Conservation (phyloP, 2,113 vertebrate species). For the Hippocampus zosterae region DNA sequence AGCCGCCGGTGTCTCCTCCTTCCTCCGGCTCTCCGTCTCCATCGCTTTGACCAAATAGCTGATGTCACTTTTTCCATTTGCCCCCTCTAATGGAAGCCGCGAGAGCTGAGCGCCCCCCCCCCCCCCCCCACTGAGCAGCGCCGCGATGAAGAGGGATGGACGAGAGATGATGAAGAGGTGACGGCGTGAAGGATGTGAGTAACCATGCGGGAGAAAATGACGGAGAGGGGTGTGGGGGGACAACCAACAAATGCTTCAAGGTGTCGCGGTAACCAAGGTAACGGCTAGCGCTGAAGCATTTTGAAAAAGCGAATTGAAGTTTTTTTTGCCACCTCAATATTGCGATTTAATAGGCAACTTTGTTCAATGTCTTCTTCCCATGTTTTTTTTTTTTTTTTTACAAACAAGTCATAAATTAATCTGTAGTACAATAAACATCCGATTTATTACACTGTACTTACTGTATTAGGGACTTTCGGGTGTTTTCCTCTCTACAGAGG, state of each 20-base stretch:
- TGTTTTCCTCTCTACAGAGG: too few species aligned
- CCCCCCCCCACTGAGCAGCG: too few species aligned
- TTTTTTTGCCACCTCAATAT: too few species aligned
- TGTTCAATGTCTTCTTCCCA: too few species aligned
- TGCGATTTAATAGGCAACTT: too few species aligned
- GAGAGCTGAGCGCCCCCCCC: slow-evolving; percentile 60
- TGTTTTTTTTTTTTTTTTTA: too few species aligned
- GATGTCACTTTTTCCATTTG: slow-evolving; percentile 74
- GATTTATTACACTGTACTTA: too few species aligned
- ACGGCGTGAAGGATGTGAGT: slow-evolving; percentile 10
- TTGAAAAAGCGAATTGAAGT: too few species aligned
- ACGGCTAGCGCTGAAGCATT: background rate
- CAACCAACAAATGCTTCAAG: background rate
- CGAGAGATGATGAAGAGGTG: slow-evolving; percentile 47
- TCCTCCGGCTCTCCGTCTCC: slow-evolving; percentile 25
- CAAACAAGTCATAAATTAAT: too few species aligned
- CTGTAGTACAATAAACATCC: too few species aligned
- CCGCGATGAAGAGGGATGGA: slow-evolving; percentile 61
- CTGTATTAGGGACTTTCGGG: too few species aligned
- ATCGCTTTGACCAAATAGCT: slow-evolving; percentile 69
- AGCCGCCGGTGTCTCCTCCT: slow-evolving; percentile 9
- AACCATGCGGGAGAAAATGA: slow-evolving; percentile 31
- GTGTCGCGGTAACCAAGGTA: background rate
- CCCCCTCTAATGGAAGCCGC: slow-evolving; percentile 59
- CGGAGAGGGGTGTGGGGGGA: slow-evolving; percentile 6